phyloP scores from a whole-genome alignment of 2,797 vertebrate genomes.

The Sus cebifrons region DNA sequence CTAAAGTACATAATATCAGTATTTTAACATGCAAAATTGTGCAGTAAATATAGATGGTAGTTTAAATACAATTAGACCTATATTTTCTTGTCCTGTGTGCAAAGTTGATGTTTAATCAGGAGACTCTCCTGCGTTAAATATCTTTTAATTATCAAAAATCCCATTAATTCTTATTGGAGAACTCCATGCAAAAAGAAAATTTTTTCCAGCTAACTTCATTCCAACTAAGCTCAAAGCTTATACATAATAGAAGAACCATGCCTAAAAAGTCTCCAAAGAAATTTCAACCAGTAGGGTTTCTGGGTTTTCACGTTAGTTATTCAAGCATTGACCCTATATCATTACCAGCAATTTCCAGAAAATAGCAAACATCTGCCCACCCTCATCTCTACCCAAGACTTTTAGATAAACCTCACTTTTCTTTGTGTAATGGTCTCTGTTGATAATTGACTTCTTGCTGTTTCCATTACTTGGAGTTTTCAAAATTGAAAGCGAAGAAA shows the following conservation, averaged over 20 bases:
- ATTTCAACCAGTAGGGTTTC: conserved; percentile 5
- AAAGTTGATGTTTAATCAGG: conserved; percentile 9
- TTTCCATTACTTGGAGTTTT: conserved; percentile 16
- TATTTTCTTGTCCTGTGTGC: not conserved
- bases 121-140: not conserved
- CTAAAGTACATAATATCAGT: not conserved
- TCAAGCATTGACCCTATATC: conserved; percentile 34
- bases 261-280: not conserved
- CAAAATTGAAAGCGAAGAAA: conserved; percentile 16
- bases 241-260: not conserved
- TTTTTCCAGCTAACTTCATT: conserved; percentile 2
- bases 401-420: not conserved
- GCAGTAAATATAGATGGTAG: not conserved
- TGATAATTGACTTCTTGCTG: conserved; percentile 45
- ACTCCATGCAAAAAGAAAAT: not conserved
- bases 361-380: not conserved
- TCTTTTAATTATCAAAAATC: conserved; percentile 56
- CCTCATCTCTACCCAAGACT: not conserved
- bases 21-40: not conserved
- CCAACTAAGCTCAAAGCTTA: not conserved
- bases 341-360: not conserved
- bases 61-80: conserved; percentile 18
- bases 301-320: conserved; percentile 18
- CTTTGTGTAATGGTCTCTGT: not conserved
- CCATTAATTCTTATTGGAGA: conserved; percentile 27